phyloP scores from a whole-genome alignment of 2,888 invertebrate species.

The Chrysolina haemoptera region DNA sequence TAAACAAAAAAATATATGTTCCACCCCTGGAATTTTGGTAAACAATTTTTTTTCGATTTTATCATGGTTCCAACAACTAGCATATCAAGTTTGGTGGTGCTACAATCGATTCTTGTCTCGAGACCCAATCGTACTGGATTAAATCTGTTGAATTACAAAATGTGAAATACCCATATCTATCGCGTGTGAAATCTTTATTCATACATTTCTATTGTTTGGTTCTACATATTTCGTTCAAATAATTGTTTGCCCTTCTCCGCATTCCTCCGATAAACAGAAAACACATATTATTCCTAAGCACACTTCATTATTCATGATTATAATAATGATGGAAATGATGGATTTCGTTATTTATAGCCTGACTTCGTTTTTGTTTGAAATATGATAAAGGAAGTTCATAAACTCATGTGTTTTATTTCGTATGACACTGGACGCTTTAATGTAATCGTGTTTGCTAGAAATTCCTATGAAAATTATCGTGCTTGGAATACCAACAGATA shows the following conservation, averaged over 20 bases:
- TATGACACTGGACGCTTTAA: background rate
- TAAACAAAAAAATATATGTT: too few species aligned
- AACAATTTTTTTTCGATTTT: too few species aligned
- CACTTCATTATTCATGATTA: constrained; percentile 2
- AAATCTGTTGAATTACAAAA: background rate
- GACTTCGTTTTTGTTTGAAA: background rate
- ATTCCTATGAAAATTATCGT: constrained; percentile 5
- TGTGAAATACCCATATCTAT: background rate
- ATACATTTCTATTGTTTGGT: constrained; percentile 1
- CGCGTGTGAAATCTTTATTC: constrained; percentile 8
- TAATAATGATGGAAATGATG: background rate
- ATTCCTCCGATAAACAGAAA: background rate
- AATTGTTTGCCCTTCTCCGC: constrained; percentile 14
- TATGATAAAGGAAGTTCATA: constrained; percentile 7
- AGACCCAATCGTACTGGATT: too few species aligned
- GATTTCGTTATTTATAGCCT: constrained; percentile 1
- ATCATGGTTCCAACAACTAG: too few species aligned
- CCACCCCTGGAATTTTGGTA: too few species aligned
- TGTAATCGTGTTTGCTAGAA: constrained; percentile 10
- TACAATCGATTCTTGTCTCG: too few species aligned
- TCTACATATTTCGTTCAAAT: background rate
- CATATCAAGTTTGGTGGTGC: too few species aligned
- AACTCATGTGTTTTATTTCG: constrained; percentile 1
- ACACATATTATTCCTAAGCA: background rate
- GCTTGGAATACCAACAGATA: constrained; percentile 8